Percentiles rank a stretch among this genome's conserved stretches.
phyloP scores from a whole-genome alignment of 2,113 vertebrate genomes.

The Martes martes region DNA sequence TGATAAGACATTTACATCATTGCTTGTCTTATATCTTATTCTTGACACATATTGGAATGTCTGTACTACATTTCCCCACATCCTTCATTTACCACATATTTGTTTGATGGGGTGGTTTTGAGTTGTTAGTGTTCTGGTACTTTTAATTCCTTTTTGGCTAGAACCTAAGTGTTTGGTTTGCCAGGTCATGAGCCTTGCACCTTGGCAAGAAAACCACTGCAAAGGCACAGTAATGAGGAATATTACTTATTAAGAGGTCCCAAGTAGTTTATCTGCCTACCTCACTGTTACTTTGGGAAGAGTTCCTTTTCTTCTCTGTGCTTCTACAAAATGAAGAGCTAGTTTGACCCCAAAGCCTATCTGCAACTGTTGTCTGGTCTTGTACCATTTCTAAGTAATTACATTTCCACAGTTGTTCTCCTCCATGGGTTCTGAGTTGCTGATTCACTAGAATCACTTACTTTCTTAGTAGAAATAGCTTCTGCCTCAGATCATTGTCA shows the following conservation, averaged over 20 bases:
- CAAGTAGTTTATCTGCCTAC: background rate
- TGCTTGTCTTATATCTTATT: constrained; percentile 41
- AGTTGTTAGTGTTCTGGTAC: constrained; percentile 16
- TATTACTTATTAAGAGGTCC: background rate
- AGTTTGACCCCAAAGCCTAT: background rate
- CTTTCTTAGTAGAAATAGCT: background rate
- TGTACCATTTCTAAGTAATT: background rate
- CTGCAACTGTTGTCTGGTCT: background rate
- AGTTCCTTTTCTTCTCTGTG: background rate
- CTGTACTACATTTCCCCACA: background rate
- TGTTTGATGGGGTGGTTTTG: constrained; percentile 7
- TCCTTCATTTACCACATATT: constrained; percentile 19
- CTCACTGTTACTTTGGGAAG: background rate
- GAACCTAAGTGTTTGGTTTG: background rate
- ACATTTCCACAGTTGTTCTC: background rate
- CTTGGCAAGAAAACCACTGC: background rate
- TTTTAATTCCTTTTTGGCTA: constrained; percentile 52
- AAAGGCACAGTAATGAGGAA: background rate
- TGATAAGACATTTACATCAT: constrained; percentile 42
- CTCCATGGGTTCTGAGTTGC: background rate
- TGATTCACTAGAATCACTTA: background rate
- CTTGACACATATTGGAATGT: background rate
- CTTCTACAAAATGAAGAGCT: background rate
- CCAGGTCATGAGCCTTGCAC: background rate
- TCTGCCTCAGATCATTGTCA: background rate